Evolutionary conservation across 2,888 invertebrate genomes (phyloP).

Genomic region (Acrobeloides nanus): DNA sequence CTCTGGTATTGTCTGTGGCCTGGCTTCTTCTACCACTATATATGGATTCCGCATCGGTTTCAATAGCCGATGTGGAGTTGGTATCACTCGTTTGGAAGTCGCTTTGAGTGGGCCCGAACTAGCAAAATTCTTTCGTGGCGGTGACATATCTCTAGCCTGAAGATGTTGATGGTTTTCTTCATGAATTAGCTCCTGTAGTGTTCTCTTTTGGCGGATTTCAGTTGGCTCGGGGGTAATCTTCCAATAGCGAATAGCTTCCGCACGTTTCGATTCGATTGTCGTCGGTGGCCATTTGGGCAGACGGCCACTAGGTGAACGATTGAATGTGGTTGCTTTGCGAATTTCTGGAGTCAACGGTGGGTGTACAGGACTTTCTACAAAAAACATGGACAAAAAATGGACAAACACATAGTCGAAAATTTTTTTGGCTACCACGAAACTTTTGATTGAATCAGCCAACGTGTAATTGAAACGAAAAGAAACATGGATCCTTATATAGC

Average conservation of each 20-base stretch:
- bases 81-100: conserved; percentile 14
- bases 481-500: too few species aligned
- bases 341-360: too few species aligned
- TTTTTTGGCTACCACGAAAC: too few species aligned
- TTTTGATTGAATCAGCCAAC: too few species aligned
- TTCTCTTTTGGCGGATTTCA: conserved; percentile 6
- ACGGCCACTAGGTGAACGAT: conserved; percentile 7
- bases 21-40: too few species aligned
- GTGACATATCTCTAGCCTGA: too few species aligned
- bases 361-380: too few species aligned
- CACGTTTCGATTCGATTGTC: conserved; percentile 4
- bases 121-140: not conserved
- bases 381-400: too few species aligned
- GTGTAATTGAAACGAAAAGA: too few species aligned
- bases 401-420: too few species aligned
- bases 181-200: conserved; percentile 5
- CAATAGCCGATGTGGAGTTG: conserved; percentile 13
- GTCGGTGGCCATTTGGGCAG: conserved; percentile 9
- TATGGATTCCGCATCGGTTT: conserved; percentile 19
- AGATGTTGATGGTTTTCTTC: conserved; percentile 9
- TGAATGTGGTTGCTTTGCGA: conserved; percentile 8
- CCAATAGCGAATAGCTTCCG: conserved; percentile 11
- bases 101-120: too few species aligned
- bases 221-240: conserved; percentile 6
- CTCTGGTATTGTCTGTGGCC: too few species aligned